phyloP scores from a whole-genome alignment of 2,888 invertebrate species.

The Carcina quercana region DNA sequence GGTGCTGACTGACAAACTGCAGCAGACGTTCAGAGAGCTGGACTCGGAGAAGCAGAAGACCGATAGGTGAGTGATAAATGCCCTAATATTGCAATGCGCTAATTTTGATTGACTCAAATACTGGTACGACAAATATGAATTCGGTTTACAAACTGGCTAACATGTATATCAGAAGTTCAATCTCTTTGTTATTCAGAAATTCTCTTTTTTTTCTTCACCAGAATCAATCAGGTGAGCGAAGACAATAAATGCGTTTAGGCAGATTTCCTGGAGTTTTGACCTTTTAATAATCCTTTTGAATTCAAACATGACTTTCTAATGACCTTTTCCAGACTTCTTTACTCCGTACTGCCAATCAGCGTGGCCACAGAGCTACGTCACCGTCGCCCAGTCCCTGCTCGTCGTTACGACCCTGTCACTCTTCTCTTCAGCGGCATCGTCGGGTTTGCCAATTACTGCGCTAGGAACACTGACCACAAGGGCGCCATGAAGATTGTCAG shows the following conservation, averaged over 20 bases:
- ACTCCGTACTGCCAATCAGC: conserved; percentile 94
- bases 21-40: conserved; percentile 94
- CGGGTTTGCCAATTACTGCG: conserved; percentile 93
- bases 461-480: conserved; percentile 90
- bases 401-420: conserved; percentile 91
- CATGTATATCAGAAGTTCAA: too few relatives aligned
- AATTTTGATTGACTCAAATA: too few relatives aligned
- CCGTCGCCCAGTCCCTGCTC: conserved; percentile 91
- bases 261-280: too few relatives aligned
- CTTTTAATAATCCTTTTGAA: too few relatives aligned
- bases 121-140: too few relatives aligned
- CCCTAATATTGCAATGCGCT: too few relatives aligned
- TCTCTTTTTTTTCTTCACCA: too few relatives aligned
- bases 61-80: conserved; percentile 83
- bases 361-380: conserved; percentile 97
- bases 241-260: too few relatives aligned
- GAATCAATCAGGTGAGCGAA: too few relatives aligned
- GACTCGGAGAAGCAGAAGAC: conserved; percentile 97
- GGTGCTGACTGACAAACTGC: conserved; percentile 94
- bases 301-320: too few relatives aligned
- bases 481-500: conserved; percentile 97
- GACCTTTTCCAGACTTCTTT: conserved; percentile 81
- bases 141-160: too few relatives aligned
- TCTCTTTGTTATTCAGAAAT: too few relatives aligned
- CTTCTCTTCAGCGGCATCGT: conserved; percentile 93